Evolutionary conservation across 2,888 invertebrate genomes (phyloP), one percentile per base, ranked within the genome.

Genomic region (Philonicus albiceps): DNA sequence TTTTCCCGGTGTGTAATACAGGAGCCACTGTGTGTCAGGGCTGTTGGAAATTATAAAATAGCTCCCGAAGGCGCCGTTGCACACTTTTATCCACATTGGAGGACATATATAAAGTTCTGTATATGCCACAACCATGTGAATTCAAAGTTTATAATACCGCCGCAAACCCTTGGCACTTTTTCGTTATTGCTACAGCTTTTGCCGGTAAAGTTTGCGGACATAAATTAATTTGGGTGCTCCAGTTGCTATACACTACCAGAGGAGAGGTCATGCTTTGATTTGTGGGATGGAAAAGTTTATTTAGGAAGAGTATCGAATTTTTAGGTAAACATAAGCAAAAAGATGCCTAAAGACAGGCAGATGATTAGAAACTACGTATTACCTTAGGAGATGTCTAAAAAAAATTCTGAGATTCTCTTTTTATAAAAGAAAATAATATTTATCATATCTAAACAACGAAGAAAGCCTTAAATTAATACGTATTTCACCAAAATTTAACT

Each of bases 131-230:
- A 49, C 78, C 78, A 76, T 76, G 86, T 78, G 86, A 80, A 76
- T 86, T 75, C 76, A 76, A 76, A 75, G 84, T 84, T 75, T 86
- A 75, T 83, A 75, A 76, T 64, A 85, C 85, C 85, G 75, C 22
- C 76, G 49, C 86, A 72, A 86, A 40, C 76, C 55, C 43, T 64
- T 64, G 83, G 83, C 81, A 53, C 74, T 34, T 86, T 85, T 87
- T 84, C 86, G 76, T 53, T 87, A 86, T 84, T 84, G 84, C 64
- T 86, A 64, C 64, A 87, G 86, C 87, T 86, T 83, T 87, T 87
- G 75, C 86, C 87, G 86, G 86, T 84, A 78, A 87, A 87, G 87
- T 87, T 87, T 87, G 87, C 73, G 86, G 84, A 87, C 87, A 87
- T 87, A 87, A 87, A 87, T 87, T 87, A 86, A 87, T 87, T 87